These are phyloP conservation scores for Notolepis coatsorum DNA, from an alignment of 2,797 vertebrate species.

Conservation along the genomic window DNA sequence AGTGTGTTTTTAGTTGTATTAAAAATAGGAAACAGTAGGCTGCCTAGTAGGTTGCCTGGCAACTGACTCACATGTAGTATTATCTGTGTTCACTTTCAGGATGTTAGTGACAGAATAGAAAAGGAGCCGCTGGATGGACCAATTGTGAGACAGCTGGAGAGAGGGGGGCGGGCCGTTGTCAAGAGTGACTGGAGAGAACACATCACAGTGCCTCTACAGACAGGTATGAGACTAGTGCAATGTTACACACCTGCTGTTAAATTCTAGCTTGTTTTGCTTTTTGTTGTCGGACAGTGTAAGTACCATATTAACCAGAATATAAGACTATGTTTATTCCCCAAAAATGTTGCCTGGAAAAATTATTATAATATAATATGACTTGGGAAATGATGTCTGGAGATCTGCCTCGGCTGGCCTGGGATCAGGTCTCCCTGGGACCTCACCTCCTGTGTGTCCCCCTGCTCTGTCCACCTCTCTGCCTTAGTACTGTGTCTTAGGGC, in stretches of 20 bases:
- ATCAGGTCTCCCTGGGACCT: no score
- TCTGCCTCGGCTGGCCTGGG: no score
- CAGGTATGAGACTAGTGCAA: constrained; percentile 79
- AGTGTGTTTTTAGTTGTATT: no score
- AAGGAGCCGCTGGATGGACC: constrained; percentile 93
- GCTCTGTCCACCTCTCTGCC: no score
- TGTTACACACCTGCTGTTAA: background rate
- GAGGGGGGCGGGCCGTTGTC: constrained; percentile 92
- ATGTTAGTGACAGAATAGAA: constrained; percentile 97
- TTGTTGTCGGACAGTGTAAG: background rate
- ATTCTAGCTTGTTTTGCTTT: background rate
- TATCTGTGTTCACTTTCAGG: constrained; percentile 74
- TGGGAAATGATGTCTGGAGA: no score
- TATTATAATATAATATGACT: no score
- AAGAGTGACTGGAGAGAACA: constrained; percentile 95
- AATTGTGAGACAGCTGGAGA: constrained; percentile 93
- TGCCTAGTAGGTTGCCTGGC: background rate
- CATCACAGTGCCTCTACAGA: constrained; percentile 96
- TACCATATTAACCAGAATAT: no score
- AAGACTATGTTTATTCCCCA: no score
- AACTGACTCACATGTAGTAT: background rate
- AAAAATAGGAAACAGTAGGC: background rate
- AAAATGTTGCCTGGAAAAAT: no score
- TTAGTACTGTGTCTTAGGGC: no score
- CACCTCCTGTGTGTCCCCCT: no score